phyloP scores from a whole-genome alignment of 2,113 vertebrate genomes.

The Lota lota region DNA sequence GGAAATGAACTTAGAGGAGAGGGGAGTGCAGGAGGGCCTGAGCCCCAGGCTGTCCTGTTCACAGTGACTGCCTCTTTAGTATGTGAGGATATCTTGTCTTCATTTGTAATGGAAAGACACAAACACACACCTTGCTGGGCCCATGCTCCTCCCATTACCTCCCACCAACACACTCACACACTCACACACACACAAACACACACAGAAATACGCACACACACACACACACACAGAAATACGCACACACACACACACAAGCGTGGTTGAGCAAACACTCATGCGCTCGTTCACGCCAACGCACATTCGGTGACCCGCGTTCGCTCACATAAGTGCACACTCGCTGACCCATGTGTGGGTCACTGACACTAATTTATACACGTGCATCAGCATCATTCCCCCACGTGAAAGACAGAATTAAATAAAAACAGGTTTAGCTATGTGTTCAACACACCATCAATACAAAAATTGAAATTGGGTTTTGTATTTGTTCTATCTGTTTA shows the following conservation, averaged over 20 bases:
- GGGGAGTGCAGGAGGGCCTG: conserved; percentile 14
- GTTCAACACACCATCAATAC: too few species aligned
- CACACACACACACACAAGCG: not conserved
- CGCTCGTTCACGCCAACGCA: conserved; percentile 23
- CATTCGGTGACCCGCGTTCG: conserved; percentile 21
- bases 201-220: too few species aligned
- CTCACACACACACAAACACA: conserved; percentile 30
- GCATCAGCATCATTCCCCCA: not conserved
- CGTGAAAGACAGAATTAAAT: too few species aligned
- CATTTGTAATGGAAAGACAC: conserved; percentile 55
- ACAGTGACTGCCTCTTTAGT: conserved; percentile 40
- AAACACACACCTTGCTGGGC: not conserved
- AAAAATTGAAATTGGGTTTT: too few species aligned
- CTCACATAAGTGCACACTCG: not conserved
- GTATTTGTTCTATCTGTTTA: too few species aligned
- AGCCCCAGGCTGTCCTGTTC: conserved; percentile 40
- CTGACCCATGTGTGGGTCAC: not conserved
- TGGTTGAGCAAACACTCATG: conserved; percentile 27
- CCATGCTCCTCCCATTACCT: too few species aligned
- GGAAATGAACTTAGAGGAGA: conserved; percentile 39
- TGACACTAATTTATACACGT: conserved; percentile 1
- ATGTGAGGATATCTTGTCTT: conserved; percentile 60
- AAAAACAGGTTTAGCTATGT: too few species aligned
- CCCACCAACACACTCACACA: conserved; percentile 18
- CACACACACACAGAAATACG: too few species aligned